Conservation (phyloP, 2,113 vertebrate species). For the Eubucco bourcierii region DNA sequence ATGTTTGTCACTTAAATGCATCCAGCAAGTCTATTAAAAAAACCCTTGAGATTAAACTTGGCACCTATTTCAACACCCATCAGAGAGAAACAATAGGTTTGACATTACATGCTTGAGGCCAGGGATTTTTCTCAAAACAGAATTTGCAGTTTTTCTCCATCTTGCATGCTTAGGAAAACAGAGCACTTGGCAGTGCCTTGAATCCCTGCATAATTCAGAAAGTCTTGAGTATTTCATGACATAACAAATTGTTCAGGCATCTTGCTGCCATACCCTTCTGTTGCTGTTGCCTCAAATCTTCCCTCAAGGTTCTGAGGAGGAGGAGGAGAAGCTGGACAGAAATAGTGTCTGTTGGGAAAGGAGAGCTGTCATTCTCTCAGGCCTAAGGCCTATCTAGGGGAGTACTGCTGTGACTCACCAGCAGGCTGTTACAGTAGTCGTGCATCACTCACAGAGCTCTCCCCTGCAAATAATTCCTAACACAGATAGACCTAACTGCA, state of each 20-base stretch:
- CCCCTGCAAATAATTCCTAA: neutral
- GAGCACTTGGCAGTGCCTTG: neutral
- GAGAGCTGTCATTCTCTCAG: neutral
- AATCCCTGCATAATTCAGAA: neutral
- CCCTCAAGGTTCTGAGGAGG: neutral
- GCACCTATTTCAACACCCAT: slow-evolving; percentile 12
- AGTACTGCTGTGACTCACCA: neutral
- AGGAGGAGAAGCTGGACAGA: neutral
- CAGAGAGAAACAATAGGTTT: neutral
- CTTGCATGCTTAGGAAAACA: neutral
- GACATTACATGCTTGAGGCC: neutral
- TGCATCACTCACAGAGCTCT: neutral
- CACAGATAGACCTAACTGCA: neutral
- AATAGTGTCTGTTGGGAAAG: neutral
- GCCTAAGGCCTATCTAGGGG: neutral
- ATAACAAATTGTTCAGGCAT: slow-evolving; percentile 12
- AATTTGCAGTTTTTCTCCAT: slow-evolving; percentile 17
- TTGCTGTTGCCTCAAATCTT: neutral
- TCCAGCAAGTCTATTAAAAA: slow-evolving; percentile 18
- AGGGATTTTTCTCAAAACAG: neutral
- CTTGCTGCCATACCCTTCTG: neutral
- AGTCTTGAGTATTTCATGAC: neutral
- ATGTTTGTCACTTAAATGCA: slow-evolving; percentile 39
- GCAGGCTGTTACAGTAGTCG: neutral
- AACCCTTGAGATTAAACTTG: slow-evolving; percentile 5